Base-by-base conservation (phyloP, 1,140 invertebrate genomes). In the Colletes gigas region DNA sequence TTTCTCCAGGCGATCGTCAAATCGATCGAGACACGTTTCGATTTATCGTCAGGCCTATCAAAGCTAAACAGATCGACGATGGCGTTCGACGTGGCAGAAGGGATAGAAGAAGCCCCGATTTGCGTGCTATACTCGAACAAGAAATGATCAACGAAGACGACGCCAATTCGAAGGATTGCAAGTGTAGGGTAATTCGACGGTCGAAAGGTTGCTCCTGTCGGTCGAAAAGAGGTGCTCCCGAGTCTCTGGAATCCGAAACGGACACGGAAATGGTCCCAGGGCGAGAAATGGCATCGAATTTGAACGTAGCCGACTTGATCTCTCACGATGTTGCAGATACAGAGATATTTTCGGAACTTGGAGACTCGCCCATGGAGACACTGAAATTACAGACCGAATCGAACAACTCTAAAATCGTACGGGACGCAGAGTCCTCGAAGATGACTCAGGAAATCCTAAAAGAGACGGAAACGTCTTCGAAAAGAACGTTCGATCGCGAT, bases 61-160 rank as follows among this genome's bases (percentile, higher is more conserved):
- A 30, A 30, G 30, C 30, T 30, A 30, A 30, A 30, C 30, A 30
- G 30, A 30, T 30, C 30, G 30, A 30, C 30, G 30, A 30, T 30
- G 30, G 2, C 30, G 30, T 30, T 30, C 30, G 30, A 30, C 30
- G 30, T 30, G 2, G 30, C 30, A 30, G 2, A 78, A 88, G 60
- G 66, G 39, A 15, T 10, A 85, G 62, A 52, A 86, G 79, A n/a
- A 57, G 62, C 21, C 67, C 69, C 12, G 60, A 88, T n/a, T 41
- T 91, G 30, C 66, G 83, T 30, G 47, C 68, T 1, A 19, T 89
- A 19, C 62, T 91, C 0, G 70, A 86, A 30, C 65, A 83, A 30
- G 91, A 92, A 74, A 92, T 92, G 90, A 86, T 91, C 17, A 76
- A 84, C 10, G 81, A 91, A 54, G 88, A 91, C 57, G 86, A 89